These are phyloP conservation scores for Orchesella cincta DNA, from an alignment of 1,140 invertebrate species.

Conservation along the genomic window DNA sequence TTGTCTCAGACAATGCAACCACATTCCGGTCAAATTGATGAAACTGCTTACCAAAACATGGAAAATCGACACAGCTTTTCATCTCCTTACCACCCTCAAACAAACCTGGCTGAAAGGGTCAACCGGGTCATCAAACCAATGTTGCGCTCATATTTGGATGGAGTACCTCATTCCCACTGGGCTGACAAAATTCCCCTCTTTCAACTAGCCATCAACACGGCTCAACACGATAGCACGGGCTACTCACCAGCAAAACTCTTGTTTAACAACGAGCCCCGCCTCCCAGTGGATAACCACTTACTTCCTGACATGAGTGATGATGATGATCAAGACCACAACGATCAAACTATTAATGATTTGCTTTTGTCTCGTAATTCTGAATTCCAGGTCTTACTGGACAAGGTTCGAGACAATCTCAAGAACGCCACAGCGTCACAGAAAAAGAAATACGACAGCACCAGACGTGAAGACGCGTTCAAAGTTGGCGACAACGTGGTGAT, in stretches of 20 bases:
- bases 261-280: conserved; percentile 26
- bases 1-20: conserved; percentile 29
- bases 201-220: conserved; percentile 26
- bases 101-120: conserved; percentile 41
- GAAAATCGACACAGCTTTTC: conserved; percentile 15
- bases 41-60: conserved; percentile 3
- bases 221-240: conserved; percentile 14
- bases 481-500: too few relatives aligned
- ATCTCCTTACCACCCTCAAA: conserved; percentile 48
- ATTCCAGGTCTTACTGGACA: too few relatives aligned
- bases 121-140: conserved; percentile 44
- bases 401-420: too few relatives aligned
- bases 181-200: not conserved
- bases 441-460: too few relatives aligned
- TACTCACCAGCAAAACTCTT: conserved; percentile 18
- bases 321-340: too few relatives aligned
- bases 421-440: too few relatives aligned
- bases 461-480: too few relatives aligned
- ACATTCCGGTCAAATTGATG: not conserved
- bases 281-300: conserved; percentile 30
- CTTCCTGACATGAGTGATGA: too few relatives aligned
- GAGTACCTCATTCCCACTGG: conserved; percentile 32
- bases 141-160: conserved; percentile 32
- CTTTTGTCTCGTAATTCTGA: too few relatives aligned
- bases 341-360: too few relatives aligned